A percentile compares a stretch with the other conserved stretches of the same genome.
These are phyloP conservation scores for Sparidentex hasta DNA, from an alignment of 2,797 vertebrate genomes.

Conservation along the genomic window DNA sequence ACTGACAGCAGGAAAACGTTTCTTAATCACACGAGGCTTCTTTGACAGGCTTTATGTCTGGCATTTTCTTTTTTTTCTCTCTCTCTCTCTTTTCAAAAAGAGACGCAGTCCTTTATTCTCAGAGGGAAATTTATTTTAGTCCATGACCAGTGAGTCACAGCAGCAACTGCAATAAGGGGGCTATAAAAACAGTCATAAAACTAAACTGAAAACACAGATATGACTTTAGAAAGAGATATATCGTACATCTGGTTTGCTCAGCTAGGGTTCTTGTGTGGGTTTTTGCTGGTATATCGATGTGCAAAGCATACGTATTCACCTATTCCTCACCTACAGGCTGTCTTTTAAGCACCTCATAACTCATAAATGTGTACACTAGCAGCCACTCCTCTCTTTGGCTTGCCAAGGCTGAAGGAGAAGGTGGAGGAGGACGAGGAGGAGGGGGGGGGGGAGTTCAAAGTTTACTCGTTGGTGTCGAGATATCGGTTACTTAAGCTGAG, in stretches of 20 bases:
- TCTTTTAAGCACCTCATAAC: conserved; percentile 47
- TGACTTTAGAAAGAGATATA: conserved; percentile 37
- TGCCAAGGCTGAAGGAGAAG: conserved; percentile 33
- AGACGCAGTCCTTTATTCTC: conserved; percentile 32
- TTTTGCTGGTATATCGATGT: conserved; percentile 22
- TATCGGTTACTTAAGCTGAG: conserved; percentile 33
- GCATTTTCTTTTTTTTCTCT: background rate
- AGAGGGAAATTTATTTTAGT: conserved; percentile 62
- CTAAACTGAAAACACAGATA: conserved; percentile 67
- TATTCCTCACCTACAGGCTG: conserved; percentile 34
- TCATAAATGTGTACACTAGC: conserved; percentile 40
- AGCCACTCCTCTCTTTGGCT: conserved; percentile 62
- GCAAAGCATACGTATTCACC: conserved; percentile 2
- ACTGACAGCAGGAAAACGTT: conserved; percentile 46
- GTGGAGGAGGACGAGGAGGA: too few relatives aligned
- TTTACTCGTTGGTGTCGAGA: conserved; percentile 50
- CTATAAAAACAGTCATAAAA: conserved; percentile 63
- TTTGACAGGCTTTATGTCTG: conserved; percentile 42
- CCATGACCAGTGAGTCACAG: conserved; percentile 54
- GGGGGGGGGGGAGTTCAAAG: conserved; percentile 51
- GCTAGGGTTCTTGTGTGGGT: conserved; percentile 16
- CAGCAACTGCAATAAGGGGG: conserved; percentile 33
- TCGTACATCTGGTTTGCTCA: conserved; percentile 41
- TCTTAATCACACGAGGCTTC: conserved; percentile 20
- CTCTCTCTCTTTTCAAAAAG: background rate